Conservation (phyloP, 1,140 invertebrate species). For the Drosophila pectinifera region DNA sequence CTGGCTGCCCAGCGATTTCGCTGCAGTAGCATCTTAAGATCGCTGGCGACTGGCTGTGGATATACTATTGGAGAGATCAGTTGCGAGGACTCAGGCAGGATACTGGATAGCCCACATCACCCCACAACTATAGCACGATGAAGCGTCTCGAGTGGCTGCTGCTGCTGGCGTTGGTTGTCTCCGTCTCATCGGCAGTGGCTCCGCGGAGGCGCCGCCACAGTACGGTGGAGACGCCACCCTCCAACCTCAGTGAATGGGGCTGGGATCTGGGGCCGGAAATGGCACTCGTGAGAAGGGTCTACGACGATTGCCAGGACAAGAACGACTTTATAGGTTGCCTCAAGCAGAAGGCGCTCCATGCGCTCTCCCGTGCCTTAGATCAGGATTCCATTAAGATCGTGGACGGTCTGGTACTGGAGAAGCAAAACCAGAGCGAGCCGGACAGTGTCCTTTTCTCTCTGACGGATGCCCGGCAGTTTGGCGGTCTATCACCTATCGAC, state of each 20-base stretch:
- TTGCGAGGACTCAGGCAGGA: conserved; percentile 1
- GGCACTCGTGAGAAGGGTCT: conserved; percentile 85
- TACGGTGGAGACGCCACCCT: conserved; percentile 3
- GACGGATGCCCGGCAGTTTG: conserved; percentile 74
- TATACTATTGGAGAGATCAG: conserved; percentile 9
- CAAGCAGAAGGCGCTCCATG: conserved; percentile 87
- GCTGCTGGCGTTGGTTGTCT: conserved; percentile 53
- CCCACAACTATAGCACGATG: conserved; percentile 39
- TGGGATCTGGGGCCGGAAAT: conserved; percentile 78
- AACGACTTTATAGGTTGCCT: conserved; percentile 87
- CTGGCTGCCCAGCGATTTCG: conserved; percentile 61
- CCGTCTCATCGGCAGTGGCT: conserved; percentile 31
- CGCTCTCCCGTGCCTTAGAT: conserved; percentile 86
- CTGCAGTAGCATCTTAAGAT: conserved; percentile 79
- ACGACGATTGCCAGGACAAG: conserved; percentile 87
- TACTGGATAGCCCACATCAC: conserved; percentile 14
- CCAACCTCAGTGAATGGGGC: conserved; percentile 39
- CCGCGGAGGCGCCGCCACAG: conserved; percentile 49
- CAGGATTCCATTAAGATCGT: conserved; percentile 87
- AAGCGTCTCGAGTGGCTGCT: conserved; percentile 65
- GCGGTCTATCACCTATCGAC: conserved; percentile 66
- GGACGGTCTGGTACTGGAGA: conserved; percentile 87
- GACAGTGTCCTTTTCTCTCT: conserved; percentile 69
- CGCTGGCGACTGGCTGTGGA: conserved; percentile 39
- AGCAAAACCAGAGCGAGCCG: conserved; percentile 85